Evolutionary conservation across 2,888 invertebrate species (phyloP).

Genomic region (Eudemis profundana): DNA sequence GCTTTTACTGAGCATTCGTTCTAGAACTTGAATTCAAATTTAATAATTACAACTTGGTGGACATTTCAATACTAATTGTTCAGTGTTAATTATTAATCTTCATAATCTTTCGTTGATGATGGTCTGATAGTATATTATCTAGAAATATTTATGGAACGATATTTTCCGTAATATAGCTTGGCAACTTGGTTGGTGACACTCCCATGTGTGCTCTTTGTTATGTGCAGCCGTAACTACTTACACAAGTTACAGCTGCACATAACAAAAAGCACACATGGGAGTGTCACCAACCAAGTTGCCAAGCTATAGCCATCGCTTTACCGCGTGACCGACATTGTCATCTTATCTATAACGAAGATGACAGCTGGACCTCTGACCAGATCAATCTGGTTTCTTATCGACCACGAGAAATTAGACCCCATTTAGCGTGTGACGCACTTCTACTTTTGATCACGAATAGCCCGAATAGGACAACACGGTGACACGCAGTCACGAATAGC

Average conservation of each 20-base stretch:
- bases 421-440: not conserved
- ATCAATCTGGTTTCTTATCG: slow-evolving; percentile 75
- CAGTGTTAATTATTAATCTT: not conserved
- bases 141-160: slow-evolving; percentile 11
- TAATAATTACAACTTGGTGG: not conserved
- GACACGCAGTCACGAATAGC: no score
- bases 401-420: slow-evolving; percentile 72
- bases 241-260: no score
- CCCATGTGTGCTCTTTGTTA: no score
- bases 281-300: no score
- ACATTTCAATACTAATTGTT: not conserved
- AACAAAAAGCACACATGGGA: no score
- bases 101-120: slow-evolving; percentile 23
- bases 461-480: no score
- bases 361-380: slow-evolving; percentile 74
- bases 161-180: slow-evolving; percentile 15
- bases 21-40: slow-evolving; percentile 45
- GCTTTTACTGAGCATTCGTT: not conserved
- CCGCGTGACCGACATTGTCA: slow-evolving; percentile 41
- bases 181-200: no score
- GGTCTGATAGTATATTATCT: slow-evolving; percentile 25
- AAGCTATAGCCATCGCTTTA: slow-evolving; percentile 20
- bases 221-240: no score
- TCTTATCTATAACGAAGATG: slow-evolving; percentile 64
- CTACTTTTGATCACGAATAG: no score